These are phyloP conservation scores for Drosophila obscura DNA, from an alignment of 1,140 invertebrate species.

Conservation along the genomic window DNA sequence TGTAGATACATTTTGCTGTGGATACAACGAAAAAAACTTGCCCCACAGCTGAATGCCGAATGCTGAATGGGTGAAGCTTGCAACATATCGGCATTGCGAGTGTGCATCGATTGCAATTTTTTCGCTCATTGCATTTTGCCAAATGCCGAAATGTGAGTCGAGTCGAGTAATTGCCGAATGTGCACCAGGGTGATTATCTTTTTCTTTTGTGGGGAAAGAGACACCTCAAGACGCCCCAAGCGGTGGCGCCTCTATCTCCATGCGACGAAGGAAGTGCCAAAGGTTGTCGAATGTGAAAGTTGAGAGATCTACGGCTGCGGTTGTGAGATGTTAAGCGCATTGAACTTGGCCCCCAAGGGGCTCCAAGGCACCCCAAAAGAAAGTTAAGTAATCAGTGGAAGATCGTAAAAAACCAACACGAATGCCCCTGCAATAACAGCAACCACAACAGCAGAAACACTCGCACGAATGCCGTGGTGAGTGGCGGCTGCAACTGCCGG, in stretches of 20 bases:
- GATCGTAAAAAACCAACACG: conserved; percentile 36
- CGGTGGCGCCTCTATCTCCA: too few species aligned
- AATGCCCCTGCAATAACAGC: neutral
- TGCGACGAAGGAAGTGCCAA: conserved; percentile 60
- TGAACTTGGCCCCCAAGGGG: conserved; percentile 62
- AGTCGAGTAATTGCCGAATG: conserved; percentile 31
- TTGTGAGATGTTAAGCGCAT: conserved; percentile 60
- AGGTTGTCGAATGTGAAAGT: conserved; percentile 77
- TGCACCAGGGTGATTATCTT: conserved; percentile 7
- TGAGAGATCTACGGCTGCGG: conserved; percentile 23
- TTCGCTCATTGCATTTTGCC: conserved; percentile 37
- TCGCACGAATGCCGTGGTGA: conserved; percentile 7
- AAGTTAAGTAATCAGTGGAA: conserved; percentile 70
- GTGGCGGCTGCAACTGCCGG: conserved; percentile 38
- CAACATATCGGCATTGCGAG: conserved; percentile 45
- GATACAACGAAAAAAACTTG: conserved; percentile 30
- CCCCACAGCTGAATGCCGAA: conserved; percentile 30
- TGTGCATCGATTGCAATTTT: conserved; percentile 49
- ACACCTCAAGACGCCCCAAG: neutral
- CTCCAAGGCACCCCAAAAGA: conserved; percentile 46
- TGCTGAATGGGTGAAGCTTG: conserved; percentile 32
- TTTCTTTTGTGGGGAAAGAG: neutral
- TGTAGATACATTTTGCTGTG: conserved; percentile 32
- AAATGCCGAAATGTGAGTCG: conserved; percentile 38
- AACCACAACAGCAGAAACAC: conserved; percentile 4